Evolutionary conservation across 2,113 vertebrate genomes (phyloP).

Genomic region (Sinocyclocheilus grahami): DNA sequence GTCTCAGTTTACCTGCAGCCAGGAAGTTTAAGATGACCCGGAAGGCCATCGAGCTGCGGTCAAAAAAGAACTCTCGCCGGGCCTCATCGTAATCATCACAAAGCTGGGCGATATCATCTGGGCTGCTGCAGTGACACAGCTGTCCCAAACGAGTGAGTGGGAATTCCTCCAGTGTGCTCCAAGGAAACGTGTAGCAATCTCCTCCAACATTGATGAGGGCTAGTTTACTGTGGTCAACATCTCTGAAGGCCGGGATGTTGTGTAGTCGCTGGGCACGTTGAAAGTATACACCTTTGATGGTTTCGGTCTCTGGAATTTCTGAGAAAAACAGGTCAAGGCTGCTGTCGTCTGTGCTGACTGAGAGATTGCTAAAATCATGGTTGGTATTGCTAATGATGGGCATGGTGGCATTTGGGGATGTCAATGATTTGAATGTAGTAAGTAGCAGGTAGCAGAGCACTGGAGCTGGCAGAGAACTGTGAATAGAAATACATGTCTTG

Average conservation of each 20-base stretch:
- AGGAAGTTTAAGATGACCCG: constrained; percentile 90
- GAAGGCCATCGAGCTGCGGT: constrained; percentile 89
- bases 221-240: constrained; percentile 77
- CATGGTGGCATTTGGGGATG: constrained; percentile 72
- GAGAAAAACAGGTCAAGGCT: constrained; percentile 80
- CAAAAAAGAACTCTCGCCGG: constrained; percentile 90
- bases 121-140: constrained; percentile 83
- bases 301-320: constrained; percentile 73
- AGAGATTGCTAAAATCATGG: constrained; percentile 82
- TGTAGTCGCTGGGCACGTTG: constrained; percentile 78
- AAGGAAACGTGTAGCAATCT: constrained; percentile 87
- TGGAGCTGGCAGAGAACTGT: neutral
- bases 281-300: constrained; percentile 88
- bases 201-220: constrained; percentile 92
- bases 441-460: neutral
- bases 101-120: constrained; percentile 83
- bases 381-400: constrained; percentile 84
- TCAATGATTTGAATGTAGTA: no score
- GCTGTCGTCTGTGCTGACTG: constrained; percentile 78
- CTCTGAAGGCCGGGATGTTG: constrained; percentile 61
- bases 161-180: constrained; percentile 91
- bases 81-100: constrained; percentile 93
- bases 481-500: neutral
- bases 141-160: constrained; percentile 87
- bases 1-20: constrained; percentile 88